Evolutionary conservation across 2,113 vertebrate genomes (phyloP).

Genomic region (Onychostoma macrolepis): DNA sequence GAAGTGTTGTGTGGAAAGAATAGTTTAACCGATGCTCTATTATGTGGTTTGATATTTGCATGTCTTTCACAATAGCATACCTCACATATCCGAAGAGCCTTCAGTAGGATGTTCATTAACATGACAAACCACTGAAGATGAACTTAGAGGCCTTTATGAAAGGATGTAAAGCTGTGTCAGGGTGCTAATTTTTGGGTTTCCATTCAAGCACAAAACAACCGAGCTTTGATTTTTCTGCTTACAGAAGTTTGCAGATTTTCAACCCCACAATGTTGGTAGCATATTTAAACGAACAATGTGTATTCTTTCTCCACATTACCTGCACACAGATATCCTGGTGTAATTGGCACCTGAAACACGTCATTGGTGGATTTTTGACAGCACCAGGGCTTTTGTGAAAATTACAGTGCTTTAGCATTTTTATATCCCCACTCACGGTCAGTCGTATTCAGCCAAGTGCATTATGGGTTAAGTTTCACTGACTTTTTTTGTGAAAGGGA

Average conservation of each 20-base stretch:
- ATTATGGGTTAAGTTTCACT: not conserved
- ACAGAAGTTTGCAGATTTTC: not conserved
- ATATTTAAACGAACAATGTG: no score
- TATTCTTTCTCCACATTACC: no score
- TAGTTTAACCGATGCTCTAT: conserved; percentile 21
- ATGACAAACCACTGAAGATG: conserved; percentile 22
- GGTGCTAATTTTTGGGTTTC: not conserved
- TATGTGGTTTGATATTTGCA: conserved; percentile 26
- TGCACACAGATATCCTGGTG: no score
- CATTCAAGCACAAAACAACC: not conserved
- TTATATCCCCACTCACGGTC: not conserved
- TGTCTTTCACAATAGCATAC: conserved; percentile 26
- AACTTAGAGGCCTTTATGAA: not conserved
- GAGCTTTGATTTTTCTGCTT: not conserved
- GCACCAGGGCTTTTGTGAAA: no score
- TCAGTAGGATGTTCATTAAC: conserved; percentile 19
- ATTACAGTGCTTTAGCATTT: no score
- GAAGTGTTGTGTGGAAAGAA: not conserved
- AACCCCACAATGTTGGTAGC: not conserved
- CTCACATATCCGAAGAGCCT: not conserved
- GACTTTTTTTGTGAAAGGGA: not conserved
- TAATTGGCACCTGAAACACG: no score
- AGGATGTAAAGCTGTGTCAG: not conserved
- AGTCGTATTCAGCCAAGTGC: not conserved
- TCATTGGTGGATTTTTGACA: no score